Evolutionary conservation across 2,797 vertebrate genomes (phyloP).

Genomic region (Meriones psammophilus): DNA sequence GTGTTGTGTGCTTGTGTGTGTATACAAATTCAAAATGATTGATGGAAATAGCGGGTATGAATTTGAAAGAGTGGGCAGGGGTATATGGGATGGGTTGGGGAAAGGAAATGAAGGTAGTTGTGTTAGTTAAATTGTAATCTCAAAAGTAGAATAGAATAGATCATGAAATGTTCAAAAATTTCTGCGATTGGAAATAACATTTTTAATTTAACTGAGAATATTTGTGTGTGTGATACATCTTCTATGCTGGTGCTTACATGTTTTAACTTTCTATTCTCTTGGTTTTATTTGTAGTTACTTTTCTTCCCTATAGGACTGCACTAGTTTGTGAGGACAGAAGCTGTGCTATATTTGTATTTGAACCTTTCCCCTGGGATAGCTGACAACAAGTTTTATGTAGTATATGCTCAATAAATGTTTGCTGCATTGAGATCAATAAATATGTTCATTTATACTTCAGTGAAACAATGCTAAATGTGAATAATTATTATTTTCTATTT

Average conservation of each 20-base stretch:
- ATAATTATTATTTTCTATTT: background rate
- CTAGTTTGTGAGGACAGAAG: background rate
- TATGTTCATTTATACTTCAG: constrained; percentile 39
- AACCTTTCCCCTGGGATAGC: background rate
- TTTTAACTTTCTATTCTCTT: constrained; percentile 22
- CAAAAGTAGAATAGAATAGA: background rate
- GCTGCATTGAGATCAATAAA: constrained; percentile 13
- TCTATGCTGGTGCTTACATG: background rate
- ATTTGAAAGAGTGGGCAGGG: background rate
- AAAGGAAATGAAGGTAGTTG: background rate
- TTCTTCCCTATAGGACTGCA: background rate
- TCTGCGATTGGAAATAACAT: background rate
- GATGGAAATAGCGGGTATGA: too few relatives aligned
- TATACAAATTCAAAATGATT: background rate
- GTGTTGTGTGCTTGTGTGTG: background rate
- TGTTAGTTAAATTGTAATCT: background rate
- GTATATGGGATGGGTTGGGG: background rate
- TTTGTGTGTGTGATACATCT: background rate
- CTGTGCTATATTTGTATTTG: background rate
- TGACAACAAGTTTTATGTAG: constrained; percentile 42
- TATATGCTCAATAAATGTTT: constrained; percentile 23
- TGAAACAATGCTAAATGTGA: constrained; percentile 2
- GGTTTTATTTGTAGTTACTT: constrained; percentile 6
- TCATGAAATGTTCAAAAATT: background rate
- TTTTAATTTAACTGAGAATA: background rate